These are phyloP conservation scores for Chelonoidis abingdonii DNA, from an alignment of 2,113 vertebrate species.

Conservation along the genomic window DNA sequence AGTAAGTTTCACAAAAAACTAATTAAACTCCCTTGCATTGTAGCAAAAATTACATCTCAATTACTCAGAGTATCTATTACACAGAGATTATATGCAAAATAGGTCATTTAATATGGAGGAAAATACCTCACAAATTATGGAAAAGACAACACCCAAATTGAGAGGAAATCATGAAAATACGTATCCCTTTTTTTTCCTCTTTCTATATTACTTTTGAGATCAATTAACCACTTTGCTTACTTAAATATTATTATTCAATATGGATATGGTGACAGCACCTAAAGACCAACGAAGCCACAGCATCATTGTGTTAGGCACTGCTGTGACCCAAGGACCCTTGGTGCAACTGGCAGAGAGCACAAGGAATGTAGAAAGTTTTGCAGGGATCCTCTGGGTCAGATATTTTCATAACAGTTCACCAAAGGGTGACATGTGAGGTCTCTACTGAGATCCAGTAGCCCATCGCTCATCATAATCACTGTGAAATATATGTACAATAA, in stretches of 20 bases:
- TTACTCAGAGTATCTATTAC: conserved; percentile 36
- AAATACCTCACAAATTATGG: conserved; percentile 22
- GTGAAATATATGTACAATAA: not conserved
- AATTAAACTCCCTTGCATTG: conserved; percentile 27
- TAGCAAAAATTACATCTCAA: conserved; percentile 47
- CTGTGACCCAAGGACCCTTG: not conserved
- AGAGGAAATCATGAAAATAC: conserved; percentile 21
- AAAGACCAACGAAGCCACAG: not conserved
- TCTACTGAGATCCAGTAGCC: not conserved
- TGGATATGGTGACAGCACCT: not conserved
- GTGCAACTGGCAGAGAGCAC: not conserved
- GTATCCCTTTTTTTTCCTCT: not conserved
- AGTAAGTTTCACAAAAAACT: not conserved
- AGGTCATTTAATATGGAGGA: not conserved
- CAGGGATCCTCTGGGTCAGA: not conserved
- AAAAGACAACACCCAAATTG: conserved; percentile 34
- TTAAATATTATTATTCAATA: conserved; percentile 35
- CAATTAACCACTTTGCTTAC: not conserved
- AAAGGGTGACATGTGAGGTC: not conserved
- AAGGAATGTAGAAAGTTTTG: not conserved
- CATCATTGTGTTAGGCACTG: not conserved
- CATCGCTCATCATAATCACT: not conserved
- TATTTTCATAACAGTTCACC: not conserved
- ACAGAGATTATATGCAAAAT: conserved; percentile 31
- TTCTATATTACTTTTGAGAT: conserved; percentile 18